Percentiles rank a stretch among this genome's conserved stretches.
phyloP scores from a whole-genome alignment of 2,888 invertebrate species.

The Tortrix viridana region DNA sequence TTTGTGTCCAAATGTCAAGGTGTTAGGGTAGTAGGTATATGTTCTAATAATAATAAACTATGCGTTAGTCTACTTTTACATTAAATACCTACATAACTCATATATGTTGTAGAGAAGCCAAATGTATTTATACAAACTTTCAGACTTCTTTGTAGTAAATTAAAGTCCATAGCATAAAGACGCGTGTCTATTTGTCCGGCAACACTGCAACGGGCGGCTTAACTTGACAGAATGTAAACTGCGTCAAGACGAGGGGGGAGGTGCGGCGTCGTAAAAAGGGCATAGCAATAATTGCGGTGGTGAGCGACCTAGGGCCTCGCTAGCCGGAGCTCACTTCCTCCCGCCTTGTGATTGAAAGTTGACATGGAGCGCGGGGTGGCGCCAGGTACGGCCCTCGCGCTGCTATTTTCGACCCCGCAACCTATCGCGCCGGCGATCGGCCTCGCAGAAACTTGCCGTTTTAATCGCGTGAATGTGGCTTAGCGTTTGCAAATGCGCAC shows the following conservation, averaged over 20 bases:
- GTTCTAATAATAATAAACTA: too few species aligned
- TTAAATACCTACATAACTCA: too few species aligned
- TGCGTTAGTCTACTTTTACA: too few species aligned
- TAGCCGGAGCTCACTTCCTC: constrained; percentile 72
- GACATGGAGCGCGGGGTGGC: constrained; percentile 80
- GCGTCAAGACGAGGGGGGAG: constrained; percentile 59
- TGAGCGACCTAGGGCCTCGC: constrained; percentile 49
- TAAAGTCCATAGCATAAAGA: constrained; percentile 54
- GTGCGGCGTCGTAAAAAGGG: constrained; percentile 65
- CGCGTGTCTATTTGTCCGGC: constrained; percentile 54
- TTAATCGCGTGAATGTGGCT: constrained; percentile 77
- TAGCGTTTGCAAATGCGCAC: constrained; percentile 72
- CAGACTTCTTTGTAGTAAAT: constrained; percentile 48
- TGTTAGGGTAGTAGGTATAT: too few species aligned
- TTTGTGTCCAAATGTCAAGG: too few species aligned
- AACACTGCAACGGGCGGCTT: constrained; percentile 62
- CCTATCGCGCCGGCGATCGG: constrained; percentile 80
- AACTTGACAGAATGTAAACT: constrained; percentile 69
- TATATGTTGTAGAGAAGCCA: too few species aligned
- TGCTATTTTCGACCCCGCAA: constrained; percentile 78
- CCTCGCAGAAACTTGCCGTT: constrained; percentile 76
- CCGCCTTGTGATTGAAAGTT: constrained; percentile 77
- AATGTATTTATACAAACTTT: constrained; percentile 32
- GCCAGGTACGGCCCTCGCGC: constrained; percentile 79
- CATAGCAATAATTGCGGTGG: constrained; percentile 68